These are phyloP conservation scores for Sarcophaga variegata DNA, from an alignment of 2,888 invertebrate species.

Conservation along the genomic window DNA sequence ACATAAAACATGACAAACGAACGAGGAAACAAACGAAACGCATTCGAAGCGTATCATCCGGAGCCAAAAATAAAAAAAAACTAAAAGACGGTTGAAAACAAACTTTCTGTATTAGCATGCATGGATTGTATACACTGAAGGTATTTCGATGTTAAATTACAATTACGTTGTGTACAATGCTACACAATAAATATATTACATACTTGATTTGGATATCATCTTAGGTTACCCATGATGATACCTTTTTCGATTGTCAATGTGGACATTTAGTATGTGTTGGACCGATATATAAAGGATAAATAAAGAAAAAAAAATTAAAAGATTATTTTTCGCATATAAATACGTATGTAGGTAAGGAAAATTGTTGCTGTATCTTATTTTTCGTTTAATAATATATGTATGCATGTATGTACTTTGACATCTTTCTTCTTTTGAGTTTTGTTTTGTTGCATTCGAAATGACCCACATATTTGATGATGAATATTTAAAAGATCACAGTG, in stretches of 20 bases:
- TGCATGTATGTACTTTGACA: slow-evolving; percentile 9
- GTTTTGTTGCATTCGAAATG: slow-evolving; percentile 43
- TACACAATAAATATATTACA: slow-evolving; percentile 34
- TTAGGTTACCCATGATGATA: slow-evolving; percentile 53
- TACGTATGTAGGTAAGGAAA: slow-evolving; percentile 27
- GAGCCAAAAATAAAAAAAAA: background rate
- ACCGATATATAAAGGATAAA: background rate
- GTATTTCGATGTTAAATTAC: slow-evolving; percentile 58
- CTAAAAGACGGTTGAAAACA: background rate
- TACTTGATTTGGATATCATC: slow-evolving; percentile 62
- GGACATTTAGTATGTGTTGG: slow-evolving; percentile 22
- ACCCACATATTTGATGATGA: slow-evolving; percentile 37
- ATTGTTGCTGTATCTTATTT: slow-evolving; percentile 4
- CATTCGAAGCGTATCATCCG: background rate
- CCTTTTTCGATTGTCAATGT: slow-evolving; percentile 15
- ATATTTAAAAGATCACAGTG: slow-evolving; percentile 22
- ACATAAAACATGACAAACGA: slow-evolving; percentile 61
- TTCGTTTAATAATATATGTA: background rate
- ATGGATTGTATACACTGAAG: slow-evolving; percentile 27
- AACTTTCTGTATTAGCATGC: no score
- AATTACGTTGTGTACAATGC: slow-evolving; percentile 50
- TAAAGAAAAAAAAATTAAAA: slow-evolving; percentile 3
- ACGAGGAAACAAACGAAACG: slow-evolving; percentile 26
- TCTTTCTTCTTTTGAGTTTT: slow-evolving; percentile 20
- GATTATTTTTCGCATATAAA: slow-evolving; percentile 38